phyloP scores from a whole-genome alignment of 2,888 invertebrate genomes.

The Platycheirus albimanus region DNA sequence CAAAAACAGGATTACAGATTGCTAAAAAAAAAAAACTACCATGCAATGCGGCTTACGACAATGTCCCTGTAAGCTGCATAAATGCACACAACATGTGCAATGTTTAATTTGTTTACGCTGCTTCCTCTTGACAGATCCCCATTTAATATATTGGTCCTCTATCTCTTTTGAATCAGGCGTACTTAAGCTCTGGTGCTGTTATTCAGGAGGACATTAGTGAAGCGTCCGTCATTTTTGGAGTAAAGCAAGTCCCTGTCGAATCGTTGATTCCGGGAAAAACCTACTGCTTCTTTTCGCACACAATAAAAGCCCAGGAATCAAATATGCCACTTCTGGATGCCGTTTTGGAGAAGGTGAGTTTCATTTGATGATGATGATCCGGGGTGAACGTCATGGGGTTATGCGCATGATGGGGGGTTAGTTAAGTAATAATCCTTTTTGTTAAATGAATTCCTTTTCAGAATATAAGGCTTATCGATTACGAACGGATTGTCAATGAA shows the following conservation, averaged over 20 bases:
- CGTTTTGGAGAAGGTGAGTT: conserved; percentile 90
- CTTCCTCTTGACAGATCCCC: conserved; percentile 34
- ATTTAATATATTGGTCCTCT: conserved; percentile 44
- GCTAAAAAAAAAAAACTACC: conserved; percentile 42
- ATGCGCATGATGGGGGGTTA: neutral
- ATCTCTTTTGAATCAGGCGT: conserved; percentile 85
- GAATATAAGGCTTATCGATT: conserved; percentile 98
- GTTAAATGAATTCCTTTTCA: conserved; percentile 66
- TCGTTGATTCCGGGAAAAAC: conserved; percentile 97
- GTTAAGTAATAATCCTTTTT: conserved; percentile 45
- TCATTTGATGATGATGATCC: too few species aligned
- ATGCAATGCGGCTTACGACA: conserved; percentile 39
- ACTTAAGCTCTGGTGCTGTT: conserved; percentile 95
- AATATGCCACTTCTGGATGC: conserved; percentile 99
- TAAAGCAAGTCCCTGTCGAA: conserved; percentile 93
- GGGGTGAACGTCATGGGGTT: too few species aligned
- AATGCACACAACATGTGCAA: conserved; percentile 45
- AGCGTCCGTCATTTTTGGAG: conserved; percentile 98
- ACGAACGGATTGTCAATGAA: conserved; percentile 96
- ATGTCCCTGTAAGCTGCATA: conserved; percentile 51
- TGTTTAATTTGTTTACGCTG: conserved; percentile 16
- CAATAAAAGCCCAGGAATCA: conserved; percentile 98
- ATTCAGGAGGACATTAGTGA: conserved; percentile 98
- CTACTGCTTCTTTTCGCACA: conserved; percentile 99
- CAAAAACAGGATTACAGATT: conserved; percentile 38